A percentile compares a stretch with the other conserved stretches of the same genome.
These are phyloP conservation scores for Heterohyrax brucei DNA, from an alignment of 2,797 vertebrate genomes.

Conservation along the genomic window DNA sequence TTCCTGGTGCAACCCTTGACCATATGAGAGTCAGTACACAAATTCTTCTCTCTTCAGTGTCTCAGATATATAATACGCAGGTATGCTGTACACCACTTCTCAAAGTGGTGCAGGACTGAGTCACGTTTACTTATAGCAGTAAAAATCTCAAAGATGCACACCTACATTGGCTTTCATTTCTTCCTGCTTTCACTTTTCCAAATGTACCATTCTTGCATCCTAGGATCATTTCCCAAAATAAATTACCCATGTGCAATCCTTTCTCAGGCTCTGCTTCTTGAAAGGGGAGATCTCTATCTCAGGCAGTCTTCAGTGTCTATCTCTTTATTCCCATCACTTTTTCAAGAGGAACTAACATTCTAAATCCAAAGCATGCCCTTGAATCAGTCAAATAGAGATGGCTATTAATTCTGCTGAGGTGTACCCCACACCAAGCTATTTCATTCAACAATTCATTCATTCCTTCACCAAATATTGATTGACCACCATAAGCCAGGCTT, in stretches of 20 bases:
- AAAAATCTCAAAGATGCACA: neutral
- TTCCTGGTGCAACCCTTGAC: neutral
- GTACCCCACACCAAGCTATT: neutral
- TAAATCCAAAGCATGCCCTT: neutral
- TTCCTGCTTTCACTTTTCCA: neutral
- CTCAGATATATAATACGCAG: neutral
- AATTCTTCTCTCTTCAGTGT: neutral
- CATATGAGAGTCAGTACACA: neutral
- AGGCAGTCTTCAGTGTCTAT: neutral
- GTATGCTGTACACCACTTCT: neutral
- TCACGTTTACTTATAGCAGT: neutral
- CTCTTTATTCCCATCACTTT: constrained; percentile 38
- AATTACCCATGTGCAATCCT: neutral
- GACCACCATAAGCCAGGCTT: neutral
- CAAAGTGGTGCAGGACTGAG: neutral
- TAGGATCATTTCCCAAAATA: neutral
- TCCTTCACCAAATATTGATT: constrained; percentile 21
- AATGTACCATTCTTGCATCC: neutral
- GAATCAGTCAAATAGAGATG: neutral
- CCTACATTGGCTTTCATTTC: neutral
- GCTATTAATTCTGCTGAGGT: constrained; percentile 21
- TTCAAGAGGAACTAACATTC: neutral
- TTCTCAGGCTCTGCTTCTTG: neutral
- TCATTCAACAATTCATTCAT: constrained; percentile 7
- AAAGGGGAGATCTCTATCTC: neutral